These are phyloP conservation scores for Xiphophorus couchianus DNA, from an alignment of 2,113 vertebrate genomes.

Conservation along the genomic window DNA sequence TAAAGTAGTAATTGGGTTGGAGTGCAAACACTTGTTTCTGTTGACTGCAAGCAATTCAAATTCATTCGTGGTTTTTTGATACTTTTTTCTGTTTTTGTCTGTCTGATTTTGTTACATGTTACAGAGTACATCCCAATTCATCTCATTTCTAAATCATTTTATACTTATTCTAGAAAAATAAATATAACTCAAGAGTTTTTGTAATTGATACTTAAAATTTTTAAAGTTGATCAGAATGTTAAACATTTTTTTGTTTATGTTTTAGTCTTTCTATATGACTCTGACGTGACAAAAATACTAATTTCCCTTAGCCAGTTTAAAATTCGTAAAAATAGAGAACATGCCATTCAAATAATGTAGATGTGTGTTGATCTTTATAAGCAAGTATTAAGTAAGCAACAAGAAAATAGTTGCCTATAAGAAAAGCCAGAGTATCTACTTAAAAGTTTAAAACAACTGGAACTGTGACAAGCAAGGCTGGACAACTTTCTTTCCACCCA, in stretches of 20 bases:
- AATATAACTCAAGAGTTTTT: background rate
- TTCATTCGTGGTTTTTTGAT: conserved; percentile 16
- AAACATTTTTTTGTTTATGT: background rate
- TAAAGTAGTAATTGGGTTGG: conserved; percentile 32
- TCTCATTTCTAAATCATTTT: background rate
- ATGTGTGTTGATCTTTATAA: background rate
- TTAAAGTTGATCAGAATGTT: no score
- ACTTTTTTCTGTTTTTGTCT: background rate
- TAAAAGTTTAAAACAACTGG: background rate
- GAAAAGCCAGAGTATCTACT: background rate
- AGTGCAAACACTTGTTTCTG: conserved; percentile 28
- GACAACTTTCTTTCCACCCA: no score
- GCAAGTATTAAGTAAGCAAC: background rate
- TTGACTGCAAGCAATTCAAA: conserved; percentile 20
- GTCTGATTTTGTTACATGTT: conserved; percentile 5
- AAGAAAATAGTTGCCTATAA: background rate
- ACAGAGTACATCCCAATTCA: background rate
- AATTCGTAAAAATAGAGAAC: background rate
- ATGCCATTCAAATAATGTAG: background rate
- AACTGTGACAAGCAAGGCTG: background rate
- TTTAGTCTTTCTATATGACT: background rate
- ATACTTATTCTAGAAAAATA: background rate
- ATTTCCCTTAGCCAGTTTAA: background rate
- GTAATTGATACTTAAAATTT: background rate
- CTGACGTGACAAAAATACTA: background rate